Evolutionary conservation across 2,888 invertebrate genomes (phyloP), one percentile per base, ranked within the genome.

Genomic region (Lacanobia wlatinum): DNA sequence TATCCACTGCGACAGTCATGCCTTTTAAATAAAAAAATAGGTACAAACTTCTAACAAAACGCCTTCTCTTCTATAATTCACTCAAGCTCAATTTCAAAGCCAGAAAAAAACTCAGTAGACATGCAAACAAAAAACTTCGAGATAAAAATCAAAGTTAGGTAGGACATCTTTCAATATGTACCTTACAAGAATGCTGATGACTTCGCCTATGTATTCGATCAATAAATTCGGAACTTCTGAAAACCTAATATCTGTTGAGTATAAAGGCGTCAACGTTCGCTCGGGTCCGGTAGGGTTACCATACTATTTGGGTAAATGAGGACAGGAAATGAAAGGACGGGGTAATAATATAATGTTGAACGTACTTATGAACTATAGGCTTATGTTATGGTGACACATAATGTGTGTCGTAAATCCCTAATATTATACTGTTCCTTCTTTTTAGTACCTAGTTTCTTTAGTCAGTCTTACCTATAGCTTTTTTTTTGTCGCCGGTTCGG

Each of bases 161-260:
- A 61, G 55, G 23, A 62, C 61, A 70, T 77, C 46, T 73, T 78
- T 80, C 65, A 83, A 72, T 77, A 50, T 56, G 64, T 71, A 80
- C 75, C 73, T 78, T 64, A 70, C 78, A 70, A 69, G 75, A 84
- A 81, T 81, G 71, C 73, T 79, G 75, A 84, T 84, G 73, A 76
- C 76, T 69, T 65, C 9, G 70, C 48, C 70, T 77, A 73, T 81
- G 71, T 78, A 60, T 68, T 78, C 75, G 78, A 85, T 85, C 84
- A 86, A 85, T 85, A 85, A 85, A 86, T 82, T 82, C 69, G 67
- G 77, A 86, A 85, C 80, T 85, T 84, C 73, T 74, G 84, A 82
- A 84, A 76, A 78, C 70, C 78, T 83, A 82, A 84, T 86, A 85
- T 85, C 85, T 76, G 70, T 74, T 72, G 73, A 69, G 72, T 65